A percentile compares a stretch with the other conserved stretches of the same genome.
These are phyloP conservation scores for Palythoa heliodiscus DNA, from an alignment of 92 coral and sea anemone species.

Conservation along the genomic window DNA sequence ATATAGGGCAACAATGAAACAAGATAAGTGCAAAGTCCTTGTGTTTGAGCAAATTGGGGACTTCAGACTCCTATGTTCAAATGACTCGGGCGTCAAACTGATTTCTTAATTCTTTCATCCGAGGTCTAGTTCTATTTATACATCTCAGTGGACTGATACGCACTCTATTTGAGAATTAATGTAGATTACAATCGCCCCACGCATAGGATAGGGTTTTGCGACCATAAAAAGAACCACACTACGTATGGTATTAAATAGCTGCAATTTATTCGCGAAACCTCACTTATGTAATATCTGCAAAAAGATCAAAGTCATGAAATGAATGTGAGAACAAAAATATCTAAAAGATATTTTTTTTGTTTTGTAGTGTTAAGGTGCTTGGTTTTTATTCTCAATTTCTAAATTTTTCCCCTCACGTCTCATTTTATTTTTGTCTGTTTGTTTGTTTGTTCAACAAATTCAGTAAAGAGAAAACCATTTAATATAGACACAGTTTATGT, in stretches of 20 bases:
- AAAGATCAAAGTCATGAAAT: too few species aligned
- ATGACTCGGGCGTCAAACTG: conserved; percentile 10
- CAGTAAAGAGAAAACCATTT: conserved; percentile 4
- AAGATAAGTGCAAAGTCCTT: too few species aligned
- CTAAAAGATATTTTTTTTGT: background rate
- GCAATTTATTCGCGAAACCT: background rate
- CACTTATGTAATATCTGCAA: background rate
- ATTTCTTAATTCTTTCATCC: background rate
- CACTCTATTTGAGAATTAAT: background rate
- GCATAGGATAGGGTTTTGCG: background rate
- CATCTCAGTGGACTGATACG: too few species aligned
- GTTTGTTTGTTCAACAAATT: conserved; percentile 35
- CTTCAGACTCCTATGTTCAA: background rate
- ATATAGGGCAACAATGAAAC: too few species aligned
- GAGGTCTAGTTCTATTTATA: background rate
- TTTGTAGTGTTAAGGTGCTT: background rate
- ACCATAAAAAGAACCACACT: background rate
- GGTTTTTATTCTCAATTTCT: background rate
- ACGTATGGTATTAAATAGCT: background rate
- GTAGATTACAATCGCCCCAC: background rate
- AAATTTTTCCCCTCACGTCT: background rate
- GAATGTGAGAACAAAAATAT: background rate
- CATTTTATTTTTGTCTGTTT: background rate
- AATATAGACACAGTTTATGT: background rate
- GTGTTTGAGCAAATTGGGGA: too few species aligned